Evolutionary conservation across 2,888 invertebrate species (phyloP).

Genomic region (Sphinx pinastri): DNA sequence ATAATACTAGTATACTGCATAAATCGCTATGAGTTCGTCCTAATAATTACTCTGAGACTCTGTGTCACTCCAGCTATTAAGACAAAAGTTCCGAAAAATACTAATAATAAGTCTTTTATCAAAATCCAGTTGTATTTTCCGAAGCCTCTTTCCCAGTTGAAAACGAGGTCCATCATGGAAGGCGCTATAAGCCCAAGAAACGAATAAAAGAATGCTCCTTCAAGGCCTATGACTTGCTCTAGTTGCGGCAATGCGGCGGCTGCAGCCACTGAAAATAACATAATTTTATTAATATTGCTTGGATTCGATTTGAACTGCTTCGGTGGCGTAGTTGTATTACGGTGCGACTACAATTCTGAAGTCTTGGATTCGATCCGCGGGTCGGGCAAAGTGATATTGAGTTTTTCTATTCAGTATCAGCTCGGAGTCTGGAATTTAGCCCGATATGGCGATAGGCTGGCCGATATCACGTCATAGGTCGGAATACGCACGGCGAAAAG

Average conservation of each 20-base stretch:
- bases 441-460: too few relatives aligned
- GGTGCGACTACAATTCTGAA: too few relatives aligned
- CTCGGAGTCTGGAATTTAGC: too few relatives aligned
- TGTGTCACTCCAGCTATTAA: slow-evolving; percentile 86
- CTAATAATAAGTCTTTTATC: slow-evolving; percentile 86
- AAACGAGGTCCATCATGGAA: slow-evolving; percentile 88
- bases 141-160: slow-evolving; percentile 87
- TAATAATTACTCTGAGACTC: slow-evolving; percentile 73
- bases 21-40: slow-evolving; percentile 36
- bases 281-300: not conserved
- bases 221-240: slow-evolving; percentile 78
- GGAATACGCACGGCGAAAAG: too few relatives aligned
- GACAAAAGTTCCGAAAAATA: slow-evolving; percentile 86
- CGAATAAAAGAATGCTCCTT: slow-evolving; percentile 86
- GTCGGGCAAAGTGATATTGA: too few relatives aligned
- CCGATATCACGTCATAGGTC: too few relatives aligned
- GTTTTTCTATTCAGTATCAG: too few relatives aligned
- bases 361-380: too few relatives aligned
- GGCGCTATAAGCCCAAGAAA: slow-evolving; percentile 90
- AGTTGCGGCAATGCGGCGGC: slow-evolving; percentile 70
- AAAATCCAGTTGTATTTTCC: slow-evolving; percentile 88
- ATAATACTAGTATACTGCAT: slow-evolving; percentile 34
- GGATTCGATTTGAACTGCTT: too few relatives aligned
- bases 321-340: too few relatives aligned
- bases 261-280: slow-evolving; percentile 62